Evolutionary conservation across 2,888 invertebrate species (phyloP).

Genomic region (Agrochola lota): DNA sequence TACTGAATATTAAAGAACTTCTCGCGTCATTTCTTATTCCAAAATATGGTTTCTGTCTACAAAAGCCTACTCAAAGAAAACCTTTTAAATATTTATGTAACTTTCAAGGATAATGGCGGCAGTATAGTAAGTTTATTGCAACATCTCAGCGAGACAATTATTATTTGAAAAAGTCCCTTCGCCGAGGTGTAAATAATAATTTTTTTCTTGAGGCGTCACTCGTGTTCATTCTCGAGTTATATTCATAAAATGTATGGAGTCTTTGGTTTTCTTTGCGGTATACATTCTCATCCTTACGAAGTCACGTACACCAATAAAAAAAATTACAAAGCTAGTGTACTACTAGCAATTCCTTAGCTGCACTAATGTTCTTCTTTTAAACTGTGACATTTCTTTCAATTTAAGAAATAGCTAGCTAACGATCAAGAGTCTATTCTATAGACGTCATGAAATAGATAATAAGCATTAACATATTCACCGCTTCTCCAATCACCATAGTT

Average conservation of each 20-base stretch:
- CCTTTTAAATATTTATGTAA: slow-evolving; percentile 12
- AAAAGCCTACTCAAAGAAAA: background rate
- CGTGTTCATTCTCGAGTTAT: slow-evolving; percentile 7
- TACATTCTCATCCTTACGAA: background rate
- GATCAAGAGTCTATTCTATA: background rate
- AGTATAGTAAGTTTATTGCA: slow-evolving; percentile 1
- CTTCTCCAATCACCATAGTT: background rate
- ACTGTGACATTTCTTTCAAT: background rate
- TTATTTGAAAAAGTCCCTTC: slow-evolving; percentile 26
- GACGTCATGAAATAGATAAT: background rate
- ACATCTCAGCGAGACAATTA: slow-evolving; percentile 5
- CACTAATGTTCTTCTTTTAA: background rate
- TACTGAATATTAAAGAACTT: background rate
- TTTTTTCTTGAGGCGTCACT: slow-evolving; percentile 18
- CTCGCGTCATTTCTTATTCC: background rate
- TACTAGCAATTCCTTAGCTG: background rate
- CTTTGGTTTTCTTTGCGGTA: slow-evolving; percentile 10
- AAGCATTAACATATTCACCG: no score
- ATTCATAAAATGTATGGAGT: slow-evolving; percentile 13
- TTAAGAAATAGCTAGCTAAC: no score
- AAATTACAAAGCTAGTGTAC: no score
- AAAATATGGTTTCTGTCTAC: background rate
- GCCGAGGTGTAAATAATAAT: slow-evolving; percentile 36
- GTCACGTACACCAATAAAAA: slow-evolving; percentile 31
- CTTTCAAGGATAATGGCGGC: background rate